Evolutionary conservation across 2,888 invertebrate genomes (phyloP).

Genomic region (Agrotis puta): DNA sequence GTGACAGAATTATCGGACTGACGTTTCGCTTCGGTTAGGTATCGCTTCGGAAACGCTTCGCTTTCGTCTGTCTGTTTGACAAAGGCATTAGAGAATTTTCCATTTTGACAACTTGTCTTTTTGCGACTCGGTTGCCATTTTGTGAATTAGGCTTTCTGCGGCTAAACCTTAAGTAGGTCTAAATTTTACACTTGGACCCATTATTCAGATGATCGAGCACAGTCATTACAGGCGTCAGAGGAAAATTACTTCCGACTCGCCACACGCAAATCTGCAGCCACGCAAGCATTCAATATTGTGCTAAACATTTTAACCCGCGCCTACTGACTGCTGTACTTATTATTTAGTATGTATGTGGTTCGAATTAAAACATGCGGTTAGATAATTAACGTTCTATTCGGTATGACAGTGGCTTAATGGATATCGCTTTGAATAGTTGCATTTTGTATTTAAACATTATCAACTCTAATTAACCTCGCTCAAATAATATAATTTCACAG

Average conservation of each 20-base stretch:
- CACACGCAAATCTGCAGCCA: slow-evolving; percentile 75
- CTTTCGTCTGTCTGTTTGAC: no score
- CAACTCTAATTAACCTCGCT: slow-evolving; percentile 12
- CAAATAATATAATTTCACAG: slow-evolving; percentile 5
- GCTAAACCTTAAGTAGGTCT: slow-evolving; percentile 64
- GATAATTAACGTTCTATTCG: slow-evolving; percentile 14
- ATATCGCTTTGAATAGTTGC: slow-evolving; percentile 4
- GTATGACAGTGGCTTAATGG: slow-evolving; percentile 10
- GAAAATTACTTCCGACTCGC: slow-evolving; percentile 81
- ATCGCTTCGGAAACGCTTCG: no score
- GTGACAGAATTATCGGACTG: no score
- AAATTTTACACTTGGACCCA: slow-evolving; percentile 75
- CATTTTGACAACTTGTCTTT: no score
- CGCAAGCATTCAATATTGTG: slow-evolving; percentile 64
- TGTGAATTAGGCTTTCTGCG: no score
- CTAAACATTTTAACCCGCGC: slow-evolving; percentile 33
- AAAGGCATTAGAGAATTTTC: no score
- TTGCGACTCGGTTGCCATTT: no score
- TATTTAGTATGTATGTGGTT: slow-evolving; percentile 2
- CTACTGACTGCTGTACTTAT: slow-evolving; percentile 1
- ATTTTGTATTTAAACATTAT: slow-evolving; percentile 18
- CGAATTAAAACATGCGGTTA: slow-evolving; percentile 29
- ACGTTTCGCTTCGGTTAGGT: no score
- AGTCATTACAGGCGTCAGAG: slow-evolving; percentile 75
- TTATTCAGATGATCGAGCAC: slow-evolving; percentile 73